Evolutionary conservation across 2,113 vertebrate genomes (phyloP).

Genomic region (Tor tambroides): DNA sequence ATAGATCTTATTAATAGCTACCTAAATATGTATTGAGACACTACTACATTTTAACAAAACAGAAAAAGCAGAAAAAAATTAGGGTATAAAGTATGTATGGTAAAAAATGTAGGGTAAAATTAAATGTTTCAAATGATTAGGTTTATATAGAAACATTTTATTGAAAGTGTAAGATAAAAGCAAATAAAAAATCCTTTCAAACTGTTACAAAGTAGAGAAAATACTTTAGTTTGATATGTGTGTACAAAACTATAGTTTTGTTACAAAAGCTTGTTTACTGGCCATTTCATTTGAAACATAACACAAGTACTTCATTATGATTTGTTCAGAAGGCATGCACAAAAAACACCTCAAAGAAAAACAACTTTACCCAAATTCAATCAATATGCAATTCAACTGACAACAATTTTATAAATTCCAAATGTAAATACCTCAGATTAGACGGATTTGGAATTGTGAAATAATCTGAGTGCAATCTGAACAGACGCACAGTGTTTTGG

Average conservation of each 20-base stretch:
- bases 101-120: too few relatives aligned
- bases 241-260: conserved; percentile 27
- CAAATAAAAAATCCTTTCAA: conserved; percentile 28
- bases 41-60: not conserved
- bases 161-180: not conserved
- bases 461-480: not conserved
- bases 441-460: not conserved
- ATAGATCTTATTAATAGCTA: too few relatives aligned
- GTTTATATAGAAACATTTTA: not conserved
- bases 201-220: not conserved
- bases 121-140: too few relatives aligned
- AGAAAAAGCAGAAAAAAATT: not conserved
- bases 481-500: not conserved
- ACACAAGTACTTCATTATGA: conserved; percentile 27
- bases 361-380: not conserved
- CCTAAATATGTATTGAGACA: not conserved
- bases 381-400: not conserved
- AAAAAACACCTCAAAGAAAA: conserved; percentile 32
- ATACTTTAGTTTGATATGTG: conserved; percentile 5
- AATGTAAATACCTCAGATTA: conserved; percentile 1
- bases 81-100: not conserved
- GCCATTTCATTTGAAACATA: conserved; percentile 43
- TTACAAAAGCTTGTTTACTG: conserved; percentile 46
- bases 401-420: not conserved
- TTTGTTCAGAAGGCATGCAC: conserved; percentile 9